These are phyloP conservation scores for Siniperca obscura DNA, from an alignment of 2,797 vertebrate species.

Conservation along the genomic window DNA sequence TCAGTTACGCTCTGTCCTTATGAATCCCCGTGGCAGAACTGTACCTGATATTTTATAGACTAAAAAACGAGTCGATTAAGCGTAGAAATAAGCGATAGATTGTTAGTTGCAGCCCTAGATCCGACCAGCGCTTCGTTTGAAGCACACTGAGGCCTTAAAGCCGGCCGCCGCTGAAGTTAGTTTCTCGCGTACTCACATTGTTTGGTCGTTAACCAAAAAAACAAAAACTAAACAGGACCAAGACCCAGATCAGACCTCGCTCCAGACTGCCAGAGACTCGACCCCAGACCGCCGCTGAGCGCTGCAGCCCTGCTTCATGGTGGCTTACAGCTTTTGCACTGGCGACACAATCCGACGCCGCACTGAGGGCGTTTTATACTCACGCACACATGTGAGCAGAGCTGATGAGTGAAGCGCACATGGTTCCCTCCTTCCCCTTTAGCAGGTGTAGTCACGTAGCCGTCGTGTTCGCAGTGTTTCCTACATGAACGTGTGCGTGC, in stretches of 20 bases:
- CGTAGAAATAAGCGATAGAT: neutral
- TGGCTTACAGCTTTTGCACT: constrained; percentile 51
- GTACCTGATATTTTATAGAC: neutral
- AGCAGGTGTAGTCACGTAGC: constrained; percentile 70
- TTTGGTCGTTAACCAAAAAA: neutral
- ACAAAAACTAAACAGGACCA: neutral
- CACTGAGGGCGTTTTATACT: constrained; percentile 44
- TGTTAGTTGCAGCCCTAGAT: neutral
- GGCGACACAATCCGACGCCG: constrained; percentile 32
- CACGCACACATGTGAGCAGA: constrained; percentile 36
- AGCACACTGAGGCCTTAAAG: neutral
- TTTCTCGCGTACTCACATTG: neutral
- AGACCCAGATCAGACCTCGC: neutral
- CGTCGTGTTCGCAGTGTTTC: constrained; percentile 72
- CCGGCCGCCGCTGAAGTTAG: too few relatives aligned
- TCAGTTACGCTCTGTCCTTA: too few relatives aligned
- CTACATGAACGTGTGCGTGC: constrained; percentile 58
- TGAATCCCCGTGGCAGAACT: too few relatives aligned
- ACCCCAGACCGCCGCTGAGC: neutral
- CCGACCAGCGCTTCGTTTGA: neutral
- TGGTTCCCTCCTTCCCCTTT: constrained; percentile 30
- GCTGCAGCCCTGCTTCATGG: constrained; percentile 59
- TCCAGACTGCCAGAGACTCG: constrained; percentile 13
- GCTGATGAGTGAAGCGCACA: constrained; percentile 53
- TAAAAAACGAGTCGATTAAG: neutral